A percentile compares a stretch with the other conserved stretches of the same genome.
phyloP scores from a whole-genome alignment of 2,113 vertebrate genomes.

The Ginglymostoma cirratum region DNA sequence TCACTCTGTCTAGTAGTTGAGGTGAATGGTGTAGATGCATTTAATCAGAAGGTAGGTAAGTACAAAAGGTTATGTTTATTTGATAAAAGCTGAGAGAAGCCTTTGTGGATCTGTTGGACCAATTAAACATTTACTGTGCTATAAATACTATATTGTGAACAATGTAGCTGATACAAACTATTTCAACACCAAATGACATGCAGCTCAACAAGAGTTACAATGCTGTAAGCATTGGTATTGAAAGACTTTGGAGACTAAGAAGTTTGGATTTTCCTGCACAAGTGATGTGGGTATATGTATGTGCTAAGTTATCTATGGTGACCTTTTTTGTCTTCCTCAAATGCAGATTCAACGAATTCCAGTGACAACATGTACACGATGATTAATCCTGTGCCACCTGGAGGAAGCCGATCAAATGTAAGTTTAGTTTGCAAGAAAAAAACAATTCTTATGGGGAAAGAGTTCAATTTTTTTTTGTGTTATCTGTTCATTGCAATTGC shows the following conservation, averaged over 20 bases:
- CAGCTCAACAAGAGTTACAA: no score
- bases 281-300: slow-evolving; percentile 61
- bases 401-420: slow-evolving; percentile 93
- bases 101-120: background rate
- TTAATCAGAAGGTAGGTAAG: background rate
- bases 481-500: no score
- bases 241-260: background rate
- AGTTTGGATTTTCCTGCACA: slow-evolving; percentile 34
- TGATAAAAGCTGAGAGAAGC: background rate
- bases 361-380: slow-evolving; percentile 99
- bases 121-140: background rate
- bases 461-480: background rate
- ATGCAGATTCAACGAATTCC: slow-evolving; percentile 95
- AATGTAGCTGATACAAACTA: background rate
- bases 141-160: background rate
- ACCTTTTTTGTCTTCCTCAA: slow-evolving; percentile 46
- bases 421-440: slow-evolving; percentile 49
- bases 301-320: slow-evolving; percentile 60
- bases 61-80: background rate
- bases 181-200: background rate
- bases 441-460: background rate
- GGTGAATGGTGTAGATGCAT: background rate
- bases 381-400: slow-evolving; percentile 92
- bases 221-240: background rate
- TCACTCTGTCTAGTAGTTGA: background rate